Percentiles rank a stretch among this genome's conserved stretches.
Conservation (phyloP, 2,797 vertebrate genomes). For the Podarcis siculus region DNA sequence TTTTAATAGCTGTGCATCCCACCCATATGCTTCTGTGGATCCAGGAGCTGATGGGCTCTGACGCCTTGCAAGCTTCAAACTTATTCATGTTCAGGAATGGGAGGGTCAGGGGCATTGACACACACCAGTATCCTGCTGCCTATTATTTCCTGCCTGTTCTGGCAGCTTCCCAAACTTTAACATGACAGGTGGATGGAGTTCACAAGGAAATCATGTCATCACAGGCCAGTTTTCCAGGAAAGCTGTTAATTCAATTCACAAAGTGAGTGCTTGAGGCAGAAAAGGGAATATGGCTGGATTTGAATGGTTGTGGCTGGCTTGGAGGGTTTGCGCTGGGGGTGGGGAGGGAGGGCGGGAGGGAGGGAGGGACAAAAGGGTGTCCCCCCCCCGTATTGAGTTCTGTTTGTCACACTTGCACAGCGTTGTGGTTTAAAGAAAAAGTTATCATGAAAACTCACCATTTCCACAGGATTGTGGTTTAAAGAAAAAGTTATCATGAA, state of each 20-base stretch:
- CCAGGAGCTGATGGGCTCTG: conserved; percentile 64
- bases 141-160: conserved; percentile 85
- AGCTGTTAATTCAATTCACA: conserved; percentile 78
- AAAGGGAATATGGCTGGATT: conserved; percentile 59
- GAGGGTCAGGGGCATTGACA: conserved; percentile 85
- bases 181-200: conserved; percentile 87
- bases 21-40: conserved; percentile 66
- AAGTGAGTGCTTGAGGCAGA: conserved; percentile 59
- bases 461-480: too few species aligned
- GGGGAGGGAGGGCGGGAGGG: neutral
- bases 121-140: conserved; percentile 86
- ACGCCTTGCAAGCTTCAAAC: conserved; percentile 69
- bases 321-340: neutral
- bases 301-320: neutral
- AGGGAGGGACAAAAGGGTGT: too few species aligned
- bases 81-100: conserved; percentile 86
- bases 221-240: conserved; percentile 84
- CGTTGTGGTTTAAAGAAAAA: too few species aligned
- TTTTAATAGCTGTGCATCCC: conserved; percentile 72
- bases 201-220: conserved; percentile 81
- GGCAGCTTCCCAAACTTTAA: conserved; percentile 78
- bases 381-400: too few species aligned
- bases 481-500: too few species aligned
- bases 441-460: too few species aligned
- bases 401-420: too few species aligned